phyloP scores from a whole-genome alignment of 1,140 invertebrate genomes.

The Melitaea cinxia region DNA sequence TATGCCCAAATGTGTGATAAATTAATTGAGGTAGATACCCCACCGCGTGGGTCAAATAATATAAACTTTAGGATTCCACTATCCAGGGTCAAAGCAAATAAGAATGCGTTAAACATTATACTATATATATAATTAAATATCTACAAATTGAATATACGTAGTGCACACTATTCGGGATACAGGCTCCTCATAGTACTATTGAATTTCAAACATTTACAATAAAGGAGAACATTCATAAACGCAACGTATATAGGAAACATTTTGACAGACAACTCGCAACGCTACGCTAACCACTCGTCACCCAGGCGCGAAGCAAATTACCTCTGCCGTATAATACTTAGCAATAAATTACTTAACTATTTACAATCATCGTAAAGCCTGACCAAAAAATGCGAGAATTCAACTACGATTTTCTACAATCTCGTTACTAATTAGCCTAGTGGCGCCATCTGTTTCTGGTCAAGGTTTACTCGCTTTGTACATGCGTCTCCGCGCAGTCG shows the following conservation, averaged over 20 bases:
- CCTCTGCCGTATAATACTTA: slow-evolving; percentile 69
- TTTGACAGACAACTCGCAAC: slow-evolving; percentile 65
- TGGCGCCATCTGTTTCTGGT: slow-evolving; percentile 25
- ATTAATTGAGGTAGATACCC: slow-evolving; percentile 80
- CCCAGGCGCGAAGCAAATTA: slow-evolving; percentile 73
- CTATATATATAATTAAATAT: slow-evolving; percentile 82
- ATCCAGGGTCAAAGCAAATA: slow-evolving; percentile 69
- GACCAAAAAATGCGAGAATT: slow-evolving; percentile 38
- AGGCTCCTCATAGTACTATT: slow-evolving; percentile 55
- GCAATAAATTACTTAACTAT: slow-evolving; percentile 75
- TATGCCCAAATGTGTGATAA: slow-evolving; percentile 80
- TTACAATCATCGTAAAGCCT: slow-evolving; percentile 55
- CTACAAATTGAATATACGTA: slow-evolving; percentile 78
- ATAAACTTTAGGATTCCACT: slow-evolving; percentile 65
- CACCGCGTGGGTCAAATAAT: slow-evolving; percentile 70
- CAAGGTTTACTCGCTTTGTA: slow-evolving; percentile 39
- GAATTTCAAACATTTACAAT: slow-evolving; percentile 78
- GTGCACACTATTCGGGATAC: slow-evolving; percentile 72
- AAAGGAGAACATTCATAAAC: slow-evolving; percentile 79
- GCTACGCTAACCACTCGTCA: slow-evolving; percentile 53
- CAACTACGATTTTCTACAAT: slow-evolving; percentile 47
- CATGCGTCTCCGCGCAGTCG: slow-evolving; percentile 52
- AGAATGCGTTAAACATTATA: slow-evolving; percentile 78
- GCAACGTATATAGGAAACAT: slow-evolving; percentile 77
- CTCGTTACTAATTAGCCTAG: slow-evolving; percentile 29